Evolutionary conservation across 2,888 invertebrate genomes (phyloP).

Genomic region (Thymelicus acteon): DNA sequence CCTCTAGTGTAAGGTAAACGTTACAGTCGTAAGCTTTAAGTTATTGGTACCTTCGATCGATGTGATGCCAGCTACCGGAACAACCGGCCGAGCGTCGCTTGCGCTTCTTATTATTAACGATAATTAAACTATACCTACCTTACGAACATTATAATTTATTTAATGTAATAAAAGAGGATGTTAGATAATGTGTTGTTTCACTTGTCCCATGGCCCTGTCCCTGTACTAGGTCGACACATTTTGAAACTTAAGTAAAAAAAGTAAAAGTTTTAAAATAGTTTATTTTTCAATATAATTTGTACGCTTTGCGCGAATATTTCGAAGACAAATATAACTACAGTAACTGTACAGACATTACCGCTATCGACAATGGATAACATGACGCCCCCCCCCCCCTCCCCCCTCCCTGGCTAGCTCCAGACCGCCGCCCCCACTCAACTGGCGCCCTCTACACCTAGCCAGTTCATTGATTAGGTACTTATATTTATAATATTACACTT

Average conservation of each 20-base stretch:
- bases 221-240: not conserved
- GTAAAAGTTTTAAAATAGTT: conserved; percentile 46
- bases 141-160: conserved; percentile 74
- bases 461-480: too few relatives aligned
- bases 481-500: too few relatives aligned
- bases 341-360: conserved; percentile 5
- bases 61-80: conserved; percentile 58
- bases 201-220: conserved; percentile 30
- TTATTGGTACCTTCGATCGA: conserved; percentile 43
- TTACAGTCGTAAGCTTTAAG: conserved; percentile 22
- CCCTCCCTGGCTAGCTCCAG: not conserved
- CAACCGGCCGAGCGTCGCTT: conserved; percentile 56
- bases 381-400: conserved; percentile 1
- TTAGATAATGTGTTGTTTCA: conserved; percentile 60
- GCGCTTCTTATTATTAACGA: conserved; percentile 67
- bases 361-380: not conserved
- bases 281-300: conserved; percentile 49
- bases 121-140: conserved; percentile 61
- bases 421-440: not conserved
- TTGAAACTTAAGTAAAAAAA: conserved; percentile 30
- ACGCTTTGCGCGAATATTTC: conserved; percentile 44
- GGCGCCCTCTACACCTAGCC: too few relatives aligned
- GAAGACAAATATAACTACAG: conserved; percentile 8
- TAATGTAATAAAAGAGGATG: conserved; percentile 78
- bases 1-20: conserved; percentile 20